phyloP scores from a whole-genome alignment of 2,888 invertebrate genomes.

The Timema cristinae region DNA sequence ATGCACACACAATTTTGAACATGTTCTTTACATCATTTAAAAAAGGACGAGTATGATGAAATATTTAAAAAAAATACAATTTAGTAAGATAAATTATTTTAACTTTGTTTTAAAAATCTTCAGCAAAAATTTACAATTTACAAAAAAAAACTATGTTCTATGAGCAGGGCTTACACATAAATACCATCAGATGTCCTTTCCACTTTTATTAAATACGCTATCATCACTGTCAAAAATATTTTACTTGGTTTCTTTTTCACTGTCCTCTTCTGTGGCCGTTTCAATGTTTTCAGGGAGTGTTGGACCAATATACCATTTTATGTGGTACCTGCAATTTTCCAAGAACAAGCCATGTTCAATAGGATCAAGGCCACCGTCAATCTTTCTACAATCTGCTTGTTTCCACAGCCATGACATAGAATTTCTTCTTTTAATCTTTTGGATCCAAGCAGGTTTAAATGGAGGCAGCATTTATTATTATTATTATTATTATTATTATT shows the following conservation, averaged over 20 bases:
- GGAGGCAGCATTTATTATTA: constrained; percentile 6
- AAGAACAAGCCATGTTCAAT: not conserved
- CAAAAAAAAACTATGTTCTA: too few species aligned
- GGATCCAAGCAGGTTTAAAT: constrained; percentile 6
- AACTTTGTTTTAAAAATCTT: too few species aligned
- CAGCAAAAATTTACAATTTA: too few species aligned
- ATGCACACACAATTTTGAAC: too few species aligned
- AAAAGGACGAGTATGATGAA: too few species aligned
- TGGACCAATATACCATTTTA: not conserved
- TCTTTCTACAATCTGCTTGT: not conserved
- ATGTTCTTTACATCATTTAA: too few species aligned
- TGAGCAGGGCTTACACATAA: too few species aligned
- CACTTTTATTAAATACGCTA: not conserved
- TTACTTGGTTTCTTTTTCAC: not conserved
- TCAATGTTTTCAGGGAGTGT: constrained; percentile 5
- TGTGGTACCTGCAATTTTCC: constrained; percentile 1
- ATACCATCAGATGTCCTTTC: not conserved
- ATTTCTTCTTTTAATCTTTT: not conserved
- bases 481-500: too few species aligned
- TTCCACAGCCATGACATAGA: not conserved
- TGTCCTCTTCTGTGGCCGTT: constrained; percentile 10
- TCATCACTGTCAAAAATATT: not conserved
- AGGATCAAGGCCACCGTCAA: not conserved
- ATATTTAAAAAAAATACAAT: too few species aligned
- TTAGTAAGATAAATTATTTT: too few species aligned